phyloP scores from a whole-genome alignment of 2,797 vertebrate species.

The Falco naumanni region DNA sequence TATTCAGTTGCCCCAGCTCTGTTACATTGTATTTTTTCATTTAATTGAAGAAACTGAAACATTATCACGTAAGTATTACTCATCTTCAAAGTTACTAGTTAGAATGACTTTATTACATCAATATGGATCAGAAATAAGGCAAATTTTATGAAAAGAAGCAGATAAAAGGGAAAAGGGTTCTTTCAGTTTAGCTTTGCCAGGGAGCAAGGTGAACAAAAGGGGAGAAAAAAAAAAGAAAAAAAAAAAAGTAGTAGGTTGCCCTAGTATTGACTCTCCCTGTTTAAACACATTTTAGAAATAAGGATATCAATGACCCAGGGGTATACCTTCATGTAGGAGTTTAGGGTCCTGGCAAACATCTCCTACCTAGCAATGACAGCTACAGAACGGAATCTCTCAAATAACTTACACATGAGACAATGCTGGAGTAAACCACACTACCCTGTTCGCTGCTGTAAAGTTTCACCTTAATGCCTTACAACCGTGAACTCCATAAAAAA shows the following conservation, averaged over 20 bases:
- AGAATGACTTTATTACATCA: not conserved
- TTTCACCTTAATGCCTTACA: not conserved
- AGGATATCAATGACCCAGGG: not conserved
- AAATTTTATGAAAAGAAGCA: not conserved
- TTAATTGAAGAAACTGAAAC: not conserved
- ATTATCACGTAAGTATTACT: not conserved
- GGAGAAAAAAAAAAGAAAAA: not conserved
- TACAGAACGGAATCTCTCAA: not conserved
- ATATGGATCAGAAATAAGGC: not conserved
- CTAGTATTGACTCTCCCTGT: not conserved
- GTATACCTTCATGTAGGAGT: not conserved
- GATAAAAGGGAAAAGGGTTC: not conserved
- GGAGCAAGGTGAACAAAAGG: not conserved
- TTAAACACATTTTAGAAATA: conserved; percentile 12
- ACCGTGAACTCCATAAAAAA: not conserved
- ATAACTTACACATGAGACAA: not conserved
- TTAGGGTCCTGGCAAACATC: not conserved
- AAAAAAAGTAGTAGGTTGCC: not conserved
- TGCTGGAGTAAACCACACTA: not conserved
- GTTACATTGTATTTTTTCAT: not conserved
- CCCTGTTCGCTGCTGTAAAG: not conserved
- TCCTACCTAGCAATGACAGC: not conserved
- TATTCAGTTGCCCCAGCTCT: not conserved
- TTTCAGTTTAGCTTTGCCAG: not conserved
- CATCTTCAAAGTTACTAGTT: not conserved